A percentile compares a stretch with the other conserved stretches of the same genome.
These are phyloP conservation scores for Endotricha flammealis DNA, from an alignment of 2,888 invertebrate genomes.

Conservation along the genomic window DNA sequence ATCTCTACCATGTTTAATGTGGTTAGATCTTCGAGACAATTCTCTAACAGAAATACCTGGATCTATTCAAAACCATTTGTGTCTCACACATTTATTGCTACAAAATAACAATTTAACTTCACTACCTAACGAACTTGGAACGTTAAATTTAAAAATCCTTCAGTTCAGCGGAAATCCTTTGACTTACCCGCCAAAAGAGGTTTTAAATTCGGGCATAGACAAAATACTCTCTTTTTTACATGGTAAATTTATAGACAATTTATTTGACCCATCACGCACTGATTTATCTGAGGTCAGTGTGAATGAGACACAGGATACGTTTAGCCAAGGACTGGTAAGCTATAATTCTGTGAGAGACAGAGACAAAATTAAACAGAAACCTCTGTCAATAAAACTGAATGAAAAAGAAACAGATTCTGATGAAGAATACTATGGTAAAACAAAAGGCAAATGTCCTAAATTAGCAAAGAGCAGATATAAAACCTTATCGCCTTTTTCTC, in stretches of 20 bases:
- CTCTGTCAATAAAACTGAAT: constrained; percentile 47
- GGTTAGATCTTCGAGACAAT: constrained; percentile 83
- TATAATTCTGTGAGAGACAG: constrained; percentile 60
- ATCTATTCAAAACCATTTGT: constrained; percentile 75
- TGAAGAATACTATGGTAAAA: constrained; percentile 40
- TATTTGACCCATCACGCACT: constrained; percentile 47
- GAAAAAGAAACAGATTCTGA: constrained; percentile 49
- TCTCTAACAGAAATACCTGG: constrained; percentile 72
- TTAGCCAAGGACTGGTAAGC: constrained; percentile 39
- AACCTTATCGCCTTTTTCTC: constrained; percentile 53
- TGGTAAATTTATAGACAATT: constrained; percentile 45
- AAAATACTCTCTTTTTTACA: constrained; percentile 50
- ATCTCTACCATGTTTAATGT: constrained; percentile 74
- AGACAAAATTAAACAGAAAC: constrained; percentile 34
- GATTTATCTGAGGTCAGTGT: constrained; percentile 38
- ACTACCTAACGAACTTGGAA: constrained; percentile 81
- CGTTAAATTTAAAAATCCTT: constrained; percentile 78
- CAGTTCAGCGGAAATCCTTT: constrained; percentile 81
- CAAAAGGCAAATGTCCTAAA: constrained; percentile 57
- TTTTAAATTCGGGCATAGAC: constrained; percentile 72
- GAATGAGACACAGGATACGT: constrained; percentile 22
- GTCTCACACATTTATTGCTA: constrained; percentile 80
- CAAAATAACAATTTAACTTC: constrained; percentile 79
- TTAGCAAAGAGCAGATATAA: constrained; percentile 56
- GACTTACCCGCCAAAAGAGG: constrained; percentile 72